phyloP scores from a whole-genome alignment of 2,888 invertebrate genomes.

The Ophraella communa region DNA sequence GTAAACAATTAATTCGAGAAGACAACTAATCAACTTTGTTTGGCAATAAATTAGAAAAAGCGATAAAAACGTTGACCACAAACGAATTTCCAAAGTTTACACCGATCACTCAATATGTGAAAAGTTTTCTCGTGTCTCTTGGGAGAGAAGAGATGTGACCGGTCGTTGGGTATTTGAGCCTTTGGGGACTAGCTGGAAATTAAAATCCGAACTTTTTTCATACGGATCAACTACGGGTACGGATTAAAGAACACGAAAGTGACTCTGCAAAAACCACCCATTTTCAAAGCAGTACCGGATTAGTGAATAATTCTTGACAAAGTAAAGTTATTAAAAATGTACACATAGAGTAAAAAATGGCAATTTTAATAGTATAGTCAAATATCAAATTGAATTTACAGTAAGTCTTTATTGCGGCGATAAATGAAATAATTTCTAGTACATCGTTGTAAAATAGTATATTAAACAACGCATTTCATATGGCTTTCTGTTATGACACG shows the following conservation, averaged over 20 bases:
- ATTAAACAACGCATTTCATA: too few species aligned
- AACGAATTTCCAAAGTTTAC: slow-evolving; percentile 34
- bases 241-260: slow-evolving; percentile 17
- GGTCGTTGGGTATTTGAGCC: slow-evolving; percentile 13
- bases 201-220: slow-evolving; percentile 26
- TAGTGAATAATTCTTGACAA: not conserved
- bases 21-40: slow-evolving; percentile 29
- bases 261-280: not conserved
- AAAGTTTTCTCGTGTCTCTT: slow-evolving; percentile 24
- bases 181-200: slow-evolving; percentile 11
- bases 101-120: slow-evolving; percentile 36
- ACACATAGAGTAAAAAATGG: too few species aligned
- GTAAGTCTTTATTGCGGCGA: too few species aligned
- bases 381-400: too few species aligned
- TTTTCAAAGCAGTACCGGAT: not conserved
- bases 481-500: too few species aligned
- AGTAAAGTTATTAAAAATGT: not conserved
- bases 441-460: too few species aligned
- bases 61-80: slow-evolving; percentile 21
- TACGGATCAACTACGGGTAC: slow-evolving; percentile 1
- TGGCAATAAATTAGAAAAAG: slow-evolving; percentile 25
- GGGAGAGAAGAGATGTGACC: slow-evolving; percentile 19
- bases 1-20: slow-evolving; percentile 26
- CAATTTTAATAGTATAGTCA: too few species aligned
- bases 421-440: too few species aligned